Conservation (phyloP, 2,113 vertebrate species). For the Macquaria ambigua region DNA sequence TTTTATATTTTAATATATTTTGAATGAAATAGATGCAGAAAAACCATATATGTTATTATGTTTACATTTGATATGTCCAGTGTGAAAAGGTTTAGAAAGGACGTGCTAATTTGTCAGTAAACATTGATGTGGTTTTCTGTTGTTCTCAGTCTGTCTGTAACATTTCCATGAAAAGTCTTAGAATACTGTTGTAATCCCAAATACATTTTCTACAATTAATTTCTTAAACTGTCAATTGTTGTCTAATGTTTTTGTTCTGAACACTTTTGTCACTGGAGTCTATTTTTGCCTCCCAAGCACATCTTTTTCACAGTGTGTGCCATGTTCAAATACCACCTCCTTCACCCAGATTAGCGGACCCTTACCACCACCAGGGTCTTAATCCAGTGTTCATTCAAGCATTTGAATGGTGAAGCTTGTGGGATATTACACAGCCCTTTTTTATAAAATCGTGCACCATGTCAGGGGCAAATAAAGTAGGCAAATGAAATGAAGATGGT, state of each 20-base stretch:
- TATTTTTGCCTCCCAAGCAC: background rate
- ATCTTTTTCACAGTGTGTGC: background rate
- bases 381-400: background rate
- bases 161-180: background rate
- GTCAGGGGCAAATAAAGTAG: background rate
- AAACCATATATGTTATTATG: background rate
- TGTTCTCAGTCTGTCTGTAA: background rate
- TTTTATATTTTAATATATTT: conserved; percentile 13
- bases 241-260: background rate
- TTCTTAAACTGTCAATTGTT: background rate
- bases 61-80: background rate
- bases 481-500: background rate
- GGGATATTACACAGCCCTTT: background rate
- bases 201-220: conserved; percentile 46
- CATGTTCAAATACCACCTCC: background rate
- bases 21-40: background rate
- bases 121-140: background rate
- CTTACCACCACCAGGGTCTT: background rate
- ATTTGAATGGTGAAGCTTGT: background rate
- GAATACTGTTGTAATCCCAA: background rate
- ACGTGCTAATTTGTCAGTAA: background rate
- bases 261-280: background rate
- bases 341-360: background rate
- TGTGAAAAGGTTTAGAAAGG: background rate
- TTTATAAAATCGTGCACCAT: background rate